Conservation (phyloP, 2,113 vertebrate genomes). For the Xiphias gladius region DNA sequence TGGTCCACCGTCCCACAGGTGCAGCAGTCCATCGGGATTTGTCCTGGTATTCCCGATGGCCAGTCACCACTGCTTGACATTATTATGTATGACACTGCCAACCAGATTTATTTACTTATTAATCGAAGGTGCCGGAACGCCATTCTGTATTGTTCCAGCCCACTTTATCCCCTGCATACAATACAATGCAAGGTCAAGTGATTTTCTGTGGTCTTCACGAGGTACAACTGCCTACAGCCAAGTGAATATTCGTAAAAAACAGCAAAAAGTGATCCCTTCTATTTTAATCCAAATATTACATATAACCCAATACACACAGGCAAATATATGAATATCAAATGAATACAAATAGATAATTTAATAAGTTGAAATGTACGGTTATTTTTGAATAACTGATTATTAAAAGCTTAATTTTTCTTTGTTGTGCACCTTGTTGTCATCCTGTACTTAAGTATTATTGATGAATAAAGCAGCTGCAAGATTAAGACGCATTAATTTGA, state of each 20-base stretch:
- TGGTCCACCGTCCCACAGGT: too few species aligned
- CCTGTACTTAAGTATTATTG: constrained; percentile 32
- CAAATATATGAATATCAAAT: background rate
- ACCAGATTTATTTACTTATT: too few species aligned
- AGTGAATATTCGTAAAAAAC: background rate
- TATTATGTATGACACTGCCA: too few species aligned
- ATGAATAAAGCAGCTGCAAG: constrained; percentile 37
- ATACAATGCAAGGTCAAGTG: constrained; percentile 4
- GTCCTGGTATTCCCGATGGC: too few species aligned
- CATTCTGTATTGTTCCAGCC: too few species aligned
- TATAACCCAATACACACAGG: background rate
- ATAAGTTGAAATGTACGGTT: background rate
- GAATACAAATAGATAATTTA: background rate
- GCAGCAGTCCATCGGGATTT: too few species aligned
- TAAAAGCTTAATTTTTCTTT: constrained; percentile 15
- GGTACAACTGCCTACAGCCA: constrained; percentile 13
- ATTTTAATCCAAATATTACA: background rate
- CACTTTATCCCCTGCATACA: too few species aligned
- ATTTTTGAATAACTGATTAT: constrained; percentile 12
- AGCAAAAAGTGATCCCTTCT: background rate
- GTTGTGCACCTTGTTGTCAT: constrained; percentile 17
- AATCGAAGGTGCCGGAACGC: too few species aligned
- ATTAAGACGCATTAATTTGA: constrained; percentile 52
- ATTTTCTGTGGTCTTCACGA: constrained; percentile 45
- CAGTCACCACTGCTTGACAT: too few species aligned